These are phyloP conservation scores for Eueremaeus valkanovi DNA, from an alignment of 2,888 invertebrate species.

Conservation along the genomic window DNA sequence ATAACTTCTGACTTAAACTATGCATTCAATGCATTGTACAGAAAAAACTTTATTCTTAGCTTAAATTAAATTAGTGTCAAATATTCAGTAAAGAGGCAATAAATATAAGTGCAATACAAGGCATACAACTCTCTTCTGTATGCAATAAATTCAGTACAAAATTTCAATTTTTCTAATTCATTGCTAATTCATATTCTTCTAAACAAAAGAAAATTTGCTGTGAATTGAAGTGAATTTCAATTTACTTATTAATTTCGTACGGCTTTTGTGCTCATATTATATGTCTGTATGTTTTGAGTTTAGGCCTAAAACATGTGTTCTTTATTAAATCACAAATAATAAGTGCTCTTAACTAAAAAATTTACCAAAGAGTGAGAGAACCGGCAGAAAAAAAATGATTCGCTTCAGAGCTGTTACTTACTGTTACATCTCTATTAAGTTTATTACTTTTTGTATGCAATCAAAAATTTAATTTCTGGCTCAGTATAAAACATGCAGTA, in stretches of 20 bases:
- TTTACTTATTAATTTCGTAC: background rate
- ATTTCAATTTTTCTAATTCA: background rate
- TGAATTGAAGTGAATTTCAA: background rate
- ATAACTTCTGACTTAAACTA: too few species aligned
- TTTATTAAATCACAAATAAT: background rate
- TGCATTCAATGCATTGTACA: too few species aligned
- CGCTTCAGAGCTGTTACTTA: background rate
- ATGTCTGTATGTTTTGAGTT: background rate
- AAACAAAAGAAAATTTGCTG: background rate
- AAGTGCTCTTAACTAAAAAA: too few species aligned
- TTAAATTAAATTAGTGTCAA: background rate
- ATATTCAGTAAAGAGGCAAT: background rate
- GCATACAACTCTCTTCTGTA: background rate
- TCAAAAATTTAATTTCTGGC: background rate
- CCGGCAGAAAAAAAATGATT: background rate
- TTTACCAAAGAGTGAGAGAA: slow-evolving; percentile 19
- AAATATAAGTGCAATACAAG: background rate
- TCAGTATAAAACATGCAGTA: too few species aligned
- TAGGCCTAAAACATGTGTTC: slow-evolving; percentile 4
- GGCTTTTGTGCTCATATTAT: background rate
- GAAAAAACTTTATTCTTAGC: too few species aligned
- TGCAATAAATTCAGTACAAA: too few species aligned
- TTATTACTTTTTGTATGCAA: slow-evolving; percentile 28
- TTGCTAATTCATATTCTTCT: background rate
- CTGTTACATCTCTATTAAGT: slow-evolving; percentile 27